Percentiles rank a stretch among this genome's conserved stretches.
phyloP scores from a whole-genome alignment of 2,113 vertebrate genomes.

The Phalacrocorax aristotelis region DNA sequence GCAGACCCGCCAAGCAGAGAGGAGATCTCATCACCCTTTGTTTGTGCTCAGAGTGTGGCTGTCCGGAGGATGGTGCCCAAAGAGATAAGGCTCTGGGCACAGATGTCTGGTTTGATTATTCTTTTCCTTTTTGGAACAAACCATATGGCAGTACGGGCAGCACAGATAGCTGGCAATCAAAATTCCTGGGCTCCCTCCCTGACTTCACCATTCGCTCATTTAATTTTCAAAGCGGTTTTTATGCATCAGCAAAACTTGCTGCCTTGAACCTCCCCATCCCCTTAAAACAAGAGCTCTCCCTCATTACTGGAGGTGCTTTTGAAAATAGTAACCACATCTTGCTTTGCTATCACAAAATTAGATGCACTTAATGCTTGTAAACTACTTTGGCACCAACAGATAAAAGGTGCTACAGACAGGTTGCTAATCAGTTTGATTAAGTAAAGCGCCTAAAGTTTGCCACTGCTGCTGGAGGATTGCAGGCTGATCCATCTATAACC shows the following conservation, averaged over 20 bases:
- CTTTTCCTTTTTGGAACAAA: conserved; percentile 38
- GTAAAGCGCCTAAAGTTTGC: conserved; percentile 36
- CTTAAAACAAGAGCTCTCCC: conserved; percentile 3
- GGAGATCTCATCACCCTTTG: conserved; percentile 29
- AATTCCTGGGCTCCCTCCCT: conserved; percentile 54
- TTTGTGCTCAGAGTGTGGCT: conserved; percentile 19
- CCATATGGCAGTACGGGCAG: conserved; percentile 14
- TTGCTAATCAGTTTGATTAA: conserved; percentile 54
- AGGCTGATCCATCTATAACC: conserved; percentile 41
- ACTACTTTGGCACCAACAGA: conserved; percentile 19
- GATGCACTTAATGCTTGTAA: conserved; percentile 27
- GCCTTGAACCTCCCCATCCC: not conserved
- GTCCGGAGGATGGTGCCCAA: not conserved
- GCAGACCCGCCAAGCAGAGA: not conserved
- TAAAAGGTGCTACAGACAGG: conserved; percentile 28
- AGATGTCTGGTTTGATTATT: conserved; percentile 29
- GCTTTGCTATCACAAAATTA: not conserved
- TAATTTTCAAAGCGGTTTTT: not conserved
- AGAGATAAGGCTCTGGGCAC: conserved; percentile 37
- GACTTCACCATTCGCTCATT: not conserved
- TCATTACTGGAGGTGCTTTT: not conserved
- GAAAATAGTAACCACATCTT: not conserved
- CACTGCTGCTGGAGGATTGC: not conserved
- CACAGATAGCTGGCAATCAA: conserved; percentile 49
- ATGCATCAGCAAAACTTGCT: conserved; percentile 30